Base-by-base conservation (phyloP, 2,797 vertebrate genomes). In the Neoniphon sammara region DNA sequence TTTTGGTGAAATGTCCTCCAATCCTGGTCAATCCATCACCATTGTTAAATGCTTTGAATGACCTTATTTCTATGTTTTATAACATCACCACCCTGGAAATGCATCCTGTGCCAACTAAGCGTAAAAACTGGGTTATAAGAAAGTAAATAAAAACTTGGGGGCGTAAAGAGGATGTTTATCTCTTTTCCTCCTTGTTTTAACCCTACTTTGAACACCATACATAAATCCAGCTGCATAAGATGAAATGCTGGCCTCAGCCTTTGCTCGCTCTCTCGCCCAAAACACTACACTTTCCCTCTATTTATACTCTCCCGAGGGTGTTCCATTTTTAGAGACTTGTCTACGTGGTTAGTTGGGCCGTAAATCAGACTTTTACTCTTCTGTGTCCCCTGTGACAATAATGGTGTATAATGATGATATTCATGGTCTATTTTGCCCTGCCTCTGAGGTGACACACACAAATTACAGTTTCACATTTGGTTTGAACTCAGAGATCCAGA, bases 271-370 rank as follows among this genome's bases (percentile, higher is more conserved):
- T 81, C 63, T 81, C 50, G 5, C 68, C 60, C 70, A 70, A 85
- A 87, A 86, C 78, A 81, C 69, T 62, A 52, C 80, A 83, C 61
- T 70, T 82, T 83, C 2, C 17, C 73, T 81, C 82, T 89, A 80
- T 88, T 87, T 88, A 86, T 81, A 86, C 57, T 61, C 78, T 77
- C 23, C 4, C 5, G 27, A 44, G 66, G 49, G 62, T 61, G 79
- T 53, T 83, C 69, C 42, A 76, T 61, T 82, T 86, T 88, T 80
- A 79, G 67, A 85, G 72, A 54, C 49, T 70, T 56, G 64, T 81
- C 77, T 73, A 49, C 14, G 34, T 77, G 80, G 66, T 79, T 88
- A 85, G 71, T 61, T 65, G 75, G 66, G 55, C 58, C 39, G 67
- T 87, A 83, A 82, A 86, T 89, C 73, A 74, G 59, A 59, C 58